Evolutionary conservation across 35 echinoderm and acorn worm species (phyloP), one percentile per base, ranked within the genome.

Genomic region (Heliocidaris erythrogramma): DNA sequence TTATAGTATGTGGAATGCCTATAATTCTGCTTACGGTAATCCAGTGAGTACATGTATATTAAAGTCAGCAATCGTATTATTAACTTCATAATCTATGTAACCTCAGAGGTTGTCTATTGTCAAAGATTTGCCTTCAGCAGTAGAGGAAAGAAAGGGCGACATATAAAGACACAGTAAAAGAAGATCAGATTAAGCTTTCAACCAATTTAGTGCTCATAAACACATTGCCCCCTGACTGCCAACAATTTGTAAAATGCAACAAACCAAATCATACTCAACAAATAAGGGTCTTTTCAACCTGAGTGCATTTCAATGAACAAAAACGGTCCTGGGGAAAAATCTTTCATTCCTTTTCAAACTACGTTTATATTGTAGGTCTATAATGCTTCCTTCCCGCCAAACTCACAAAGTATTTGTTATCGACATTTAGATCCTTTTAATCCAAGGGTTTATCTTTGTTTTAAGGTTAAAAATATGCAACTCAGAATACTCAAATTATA

Each of bases 161-260:
- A 78, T 27, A 24, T 27, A 65, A 65, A 65, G 60, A 18, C 60
- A 65, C 65, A 78, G 65, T 78, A 78, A 18, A 78, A 78, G 18
- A 78, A 78, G 17, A 78, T 78, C 27, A n/a, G 65, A 78, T 21
- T 78, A 8, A 78, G 65, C 27, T 78, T 78, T 78, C 27, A 78
- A 78, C 65, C 65, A 78, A 78, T 78, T 78, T 24, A 78, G 18
- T 6, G 18, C 65, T 78, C 65, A 78, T 78, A 78, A 78, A 78
- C 65, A 78, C 18, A 78, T 78, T 78, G 65, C 65, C 65, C 27
- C 65, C 65, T 78, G 65, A 78, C 65, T 27, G 65, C 65, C 65
- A 78, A 27, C 65, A 78, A 78, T 78, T 78, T 78, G 65, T 78
- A 78, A 78, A 78, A 78, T 78, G 65, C 65, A 78, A 29, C 65